A percentile compares a stretch with the other conserved stretches of the same genome.
Evolutionary conservation across 2,888 invertebrate species (phyloP).

Genomic region (Corbicula japonica): DNA sequence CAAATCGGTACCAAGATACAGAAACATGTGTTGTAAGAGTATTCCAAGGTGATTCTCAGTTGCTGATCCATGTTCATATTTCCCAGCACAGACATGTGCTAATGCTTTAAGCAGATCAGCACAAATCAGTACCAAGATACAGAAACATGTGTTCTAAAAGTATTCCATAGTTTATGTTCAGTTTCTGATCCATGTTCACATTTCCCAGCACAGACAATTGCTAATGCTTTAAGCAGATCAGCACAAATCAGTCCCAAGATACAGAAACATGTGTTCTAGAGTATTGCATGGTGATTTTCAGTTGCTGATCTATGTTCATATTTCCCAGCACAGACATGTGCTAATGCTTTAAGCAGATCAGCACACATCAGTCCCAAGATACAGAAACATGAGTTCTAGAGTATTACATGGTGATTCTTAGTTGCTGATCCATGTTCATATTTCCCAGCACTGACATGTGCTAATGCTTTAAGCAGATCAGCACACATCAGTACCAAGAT

Average conservation of each 20-base stretch:
- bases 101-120: constrained; percentile 17
- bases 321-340: constrained; percentile 32
- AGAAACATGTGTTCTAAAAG: background rate
- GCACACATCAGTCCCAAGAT: background rate
- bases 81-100: constrained; percentile 36
- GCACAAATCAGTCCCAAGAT: background rate
- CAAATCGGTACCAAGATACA: no score
- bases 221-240: background rate
- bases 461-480: constrained; percentile 6
- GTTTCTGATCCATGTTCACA: background rate
- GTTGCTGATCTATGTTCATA: no score
- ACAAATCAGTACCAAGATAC: constrained; percentile 1
- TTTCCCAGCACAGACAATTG: constrained; percentile 9
- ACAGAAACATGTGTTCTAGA: no score
- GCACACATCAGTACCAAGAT: background rate
- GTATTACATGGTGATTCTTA: background rate
- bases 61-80: no score
- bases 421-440: background rate
- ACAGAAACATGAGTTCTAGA: background rate
- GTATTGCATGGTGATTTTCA: background rate
- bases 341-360: constrained; percentile 5
- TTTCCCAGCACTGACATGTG: constrained; percentile 30
- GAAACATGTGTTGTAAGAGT: no score
- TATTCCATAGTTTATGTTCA: background rate
- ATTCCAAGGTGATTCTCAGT: no score